These are phyloP conservation scores for Thaleichthys pacificus DNA, from an alignment of 2,797 vertebrate genomes.

Conservation along the genomic window DNA sequence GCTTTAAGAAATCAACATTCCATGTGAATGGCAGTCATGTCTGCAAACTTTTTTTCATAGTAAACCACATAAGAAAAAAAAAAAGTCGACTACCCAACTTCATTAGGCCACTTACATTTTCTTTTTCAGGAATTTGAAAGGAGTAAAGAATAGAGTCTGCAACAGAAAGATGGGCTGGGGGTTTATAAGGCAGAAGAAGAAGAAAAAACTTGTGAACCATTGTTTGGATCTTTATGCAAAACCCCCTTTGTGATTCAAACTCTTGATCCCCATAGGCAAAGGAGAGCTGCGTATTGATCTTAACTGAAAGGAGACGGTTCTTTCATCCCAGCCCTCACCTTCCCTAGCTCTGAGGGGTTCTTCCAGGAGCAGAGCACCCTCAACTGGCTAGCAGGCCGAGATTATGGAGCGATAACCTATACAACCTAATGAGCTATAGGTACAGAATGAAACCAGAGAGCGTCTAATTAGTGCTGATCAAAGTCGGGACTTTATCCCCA, in stretches of 20 bases:
- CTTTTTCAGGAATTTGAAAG: slow-evolving; percentile 54
- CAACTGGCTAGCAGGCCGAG: slow-evolving; percentile 82
- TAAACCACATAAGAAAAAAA: background rate
- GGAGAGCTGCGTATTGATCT: slow-evolving; percentile 75
- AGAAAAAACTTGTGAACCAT: slow-evolving; percentile 69
- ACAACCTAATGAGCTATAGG: slow-evolving; percentile 72
- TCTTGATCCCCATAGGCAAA: slow-evolving; percentile 77
- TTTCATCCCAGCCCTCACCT: slow-evolving; percentile 76
- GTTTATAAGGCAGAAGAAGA: slow-evolving; percentile 53
- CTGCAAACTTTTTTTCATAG: background rate
- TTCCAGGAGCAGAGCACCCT: slow-evolving; percentile 79
- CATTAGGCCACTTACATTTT: slow-evolving; percentile 44
- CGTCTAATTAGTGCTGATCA: slow-evolving; percentile 82
- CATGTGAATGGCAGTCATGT: too few relatives aligned
- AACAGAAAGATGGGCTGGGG: slow-evolving; percentile 11
- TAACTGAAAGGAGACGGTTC: slow-evolving; percentile 64
- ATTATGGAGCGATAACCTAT: slow-evolving; percentile 72
- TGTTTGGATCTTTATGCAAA: slow-evolving; percentile 80
- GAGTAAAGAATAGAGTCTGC: slow-evolving; percentile 17
- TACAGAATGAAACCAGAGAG: slow-evolving; percentile 63
- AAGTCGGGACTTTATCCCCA: slow-evolving; percentile 76
- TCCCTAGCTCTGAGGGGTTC: slow-evolving; percentile 71
- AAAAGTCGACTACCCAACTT: slow-evolving; percentile 25
- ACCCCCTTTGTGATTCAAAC: slow-evolving; percentile 72
- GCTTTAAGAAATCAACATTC: too few relatives aligned